Percentiles rank a stretch among this genome's conserved stretches.
phyloP scores from a whole-genome alignment of 1,140 invertebrate species.

The Vollenhovia emeryi region DNA sequence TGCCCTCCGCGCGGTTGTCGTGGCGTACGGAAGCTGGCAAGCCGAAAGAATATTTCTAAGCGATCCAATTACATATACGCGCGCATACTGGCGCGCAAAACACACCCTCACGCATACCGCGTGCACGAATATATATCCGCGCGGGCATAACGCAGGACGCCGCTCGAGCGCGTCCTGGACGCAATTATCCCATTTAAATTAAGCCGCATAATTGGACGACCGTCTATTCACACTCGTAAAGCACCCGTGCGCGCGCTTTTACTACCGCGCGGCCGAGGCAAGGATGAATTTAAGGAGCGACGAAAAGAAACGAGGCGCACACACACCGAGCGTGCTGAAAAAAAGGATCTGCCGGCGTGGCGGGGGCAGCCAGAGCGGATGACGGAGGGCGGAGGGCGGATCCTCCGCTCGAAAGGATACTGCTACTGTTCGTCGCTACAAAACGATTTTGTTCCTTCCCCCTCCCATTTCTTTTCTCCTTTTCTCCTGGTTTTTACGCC shows the following conservation, averaged over 20 bases:
- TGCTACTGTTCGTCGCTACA: conserved; percentile 77
- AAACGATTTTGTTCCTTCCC: conserved; percentile 60
- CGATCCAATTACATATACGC: conserved; percentile 67
- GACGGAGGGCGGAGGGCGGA: conserved; percentile 70
- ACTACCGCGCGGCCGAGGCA: conserved; percentile 68
- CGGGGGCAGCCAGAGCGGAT: conserved; percentile 14
- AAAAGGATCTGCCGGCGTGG: conserved; percentile 39
- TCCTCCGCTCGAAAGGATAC: conserved; percentile 75
- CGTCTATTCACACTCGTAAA: conserved; percentile 84
- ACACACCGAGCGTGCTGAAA: conserved; percentile 34
- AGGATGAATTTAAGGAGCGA: conserved; percentile 64
- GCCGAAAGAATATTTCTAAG: conserved; percentile 63
- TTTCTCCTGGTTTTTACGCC: background rate
- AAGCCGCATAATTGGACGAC: conserved; percentile 82
- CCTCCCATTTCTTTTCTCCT: background rate
- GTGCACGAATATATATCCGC: conserved; percentile 54
- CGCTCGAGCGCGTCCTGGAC: conserved; percentile 62
- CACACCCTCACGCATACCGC: conserved; percentile 36
- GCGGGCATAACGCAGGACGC: conserved; percentile 61
- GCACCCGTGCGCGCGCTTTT: conserved; percentile 75
- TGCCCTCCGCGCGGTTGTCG: background rate
- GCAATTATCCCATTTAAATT: conserved; percentile 85
- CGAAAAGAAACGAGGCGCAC: conserved; percentile 50
- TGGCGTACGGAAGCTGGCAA: conserved; percentile 48
- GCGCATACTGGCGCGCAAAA: conserved; percentile 46